These are phyloP conservation scores for Brenthis hecate DNA, from an alignment of 2,888 invertebrate species.

Conservation along the genomic window DNA sequence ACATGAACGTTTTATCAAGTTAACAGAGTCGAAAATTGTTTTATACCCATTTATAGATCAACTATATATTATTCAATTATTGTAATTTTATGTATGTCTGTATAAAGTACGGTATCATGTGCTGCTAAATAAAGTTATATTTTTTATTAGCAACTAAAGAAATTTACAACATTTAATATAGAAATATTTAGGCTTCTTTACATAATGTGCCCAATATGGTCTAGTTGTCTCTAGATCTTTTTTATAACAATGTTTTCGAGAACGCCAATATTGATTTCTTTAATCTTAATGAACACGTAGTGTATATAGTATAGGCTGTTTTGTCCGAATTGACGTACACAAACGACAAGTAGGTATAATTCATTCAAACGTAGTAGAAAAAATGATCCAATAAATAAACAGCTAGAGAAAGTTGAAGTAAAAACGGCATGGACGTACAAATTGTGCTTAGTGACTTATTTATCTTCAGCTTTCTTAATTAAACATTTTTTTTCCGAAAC, in stretches of 20 bases:
- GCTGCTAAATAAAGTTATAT: too few relatives aligned
- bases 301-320: constrained; percentile 55
- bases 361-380: constrained; percentile 60
- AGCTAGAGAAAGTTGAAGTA: constrained; percentile 58
- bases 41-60: too few relatives aligned
- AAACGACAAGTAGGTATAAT: constrained; percentile 66
- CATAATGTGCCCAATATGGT: too few relatives aligned
- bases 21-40: too few relatives aligned
- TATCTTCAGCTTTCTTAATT: constrained; percentile 70
- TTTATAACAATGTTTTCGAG: constrained; percentile 45
- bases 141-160: too few relatives aligned
- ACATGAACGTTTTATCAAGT: too few relatives aligned
- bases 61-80: too few relatives aligned
- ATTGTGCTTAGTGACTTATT: constrained; percentile 76
- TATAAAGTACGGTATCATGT: too few relatives aligned
- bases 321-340: constrained; percentile 62
- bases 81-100: too few relatives aligned
- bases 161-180: too few relatives aligned
- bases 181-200: too few relatives aligned
- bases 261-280: constrained; percentile 57
- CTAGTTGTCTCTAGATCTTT: background rate
- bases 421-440: constrained; percentile 74
- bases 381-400: constrained; percentile 69
- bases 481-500: constrained; percentile 63
- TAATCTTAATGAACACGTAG: constrained; percentile 55